phyloP scores from a whole-genome alignment of 1,140 invertebrate genomes.

The Penaeus japonicus region DNA sequence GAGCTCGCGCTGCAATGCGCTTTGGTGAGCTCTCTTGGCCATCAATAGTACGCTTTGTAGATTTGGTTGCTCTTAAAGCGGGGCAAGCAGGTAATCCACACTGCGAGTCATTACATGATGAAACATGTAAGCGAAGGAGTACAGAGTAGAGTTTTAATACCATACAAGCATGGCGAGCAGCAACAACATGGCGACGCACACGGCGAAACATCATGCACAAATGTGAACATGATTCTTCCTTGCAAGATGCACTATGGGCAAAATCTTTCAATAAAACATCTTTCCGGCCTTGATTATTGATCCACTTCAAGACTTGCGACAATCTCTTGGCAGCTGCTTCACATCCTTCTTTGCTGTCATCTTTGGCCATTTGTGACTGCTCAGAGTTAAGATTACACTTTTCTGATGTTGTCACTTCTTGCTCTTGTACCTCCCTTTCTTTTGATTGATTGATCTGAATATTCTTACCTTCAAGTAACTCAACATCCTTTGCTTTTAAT shows the following conservation, averaged over 20 bases:
- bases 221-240: not conserved
- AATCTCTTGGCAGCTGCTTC: slow-evolving; percentile 1
- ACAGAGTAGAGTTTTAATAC: slow-evolving; percentile 17
- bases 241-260: slow-evolving; percentile 42
- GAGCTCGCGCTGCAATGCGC: not conserved
- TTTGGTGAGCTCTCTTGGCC: not conserved
- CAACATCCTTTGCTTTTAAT: too few species aligned
- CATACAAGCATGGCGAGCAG: slow-evolving; percentile 18
- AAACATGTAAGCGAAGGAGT: slow-evolving; percentile 20
- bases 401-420: not conserved
- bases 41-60: not conserved
- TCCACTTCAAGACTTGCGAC: not conserved
- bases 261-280: slow-evolving; percentile 1
- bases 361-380: not conserved
- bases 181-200: slow-evolving; percentile 38
- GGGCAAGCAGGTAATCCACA: slow-evolving; percentile 41
- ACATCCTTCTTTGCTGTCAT: slow-evolving; percentile 7
- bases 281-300: not conserved
- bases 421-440: not conserved
- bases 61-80: not conserved
- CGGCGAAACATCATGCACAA: slow-evolving; percentile 40
- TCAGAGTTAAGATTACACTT: not conserved
- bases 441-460: too few species aligned
- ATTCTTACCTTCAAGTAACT: too few species aligned
- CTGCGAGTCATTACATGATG: not conserved